Percentiles rank a stretch among this genome's conserved stretches.
These are phyloP conservation scores for Epinotia ramella DNA, from an alignment of 2,888 invertebrate genomes.

Conservation along the genomic window DNA sequence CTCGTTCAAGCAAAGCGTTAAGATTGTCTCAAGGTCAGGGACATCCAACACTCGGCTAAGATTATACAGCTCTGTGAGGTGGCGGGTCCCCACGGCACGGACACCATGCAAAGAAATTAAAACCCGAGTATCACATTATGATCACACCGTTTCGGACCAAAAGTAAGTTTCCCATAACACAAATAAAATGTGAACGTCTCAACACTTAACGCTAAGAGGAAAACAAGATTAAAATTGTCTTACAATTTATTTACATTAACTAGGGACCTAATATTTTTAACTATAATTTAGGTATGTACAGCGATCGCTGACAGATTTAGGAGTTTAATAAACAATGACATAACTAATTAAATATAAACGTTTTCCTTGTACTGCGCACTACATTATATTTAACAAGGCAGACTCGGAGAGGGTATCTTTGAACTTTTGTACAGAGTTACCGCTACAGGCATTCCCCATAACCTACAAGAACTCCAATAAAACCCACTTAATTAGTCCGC, in stretches of 20 bases:
- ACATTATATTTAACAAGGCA: slow-evolving; percentile 29
- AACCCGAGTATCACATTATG: slow-evolving; percentile 42
- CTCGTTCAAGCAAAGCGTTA: slow-evolving; percentile 18
- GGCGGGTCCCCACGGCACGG: not conserved
- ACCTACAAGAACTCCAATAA: slow-evolving; percentile 16
- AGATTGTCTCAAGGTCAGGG: not conserved
- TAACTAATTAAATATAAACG: slow-evolving; percentile 9
- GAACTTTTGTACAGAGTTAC: slow-evolving; percentile 22
- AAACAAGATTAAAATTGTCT: slow-evolving; percentile 63
- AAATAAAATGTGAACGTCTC: slow-evolving; percentile 75
- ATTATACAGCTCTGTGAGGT: not conserved
- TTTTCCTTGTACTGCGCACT: slow-evolving; percentile 27
- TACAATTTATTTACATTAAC: slow-evolving; percentile 68
- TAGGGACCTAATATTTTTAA: slow-evolving; percentile 47
- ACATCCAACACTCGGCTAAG: not conserved
- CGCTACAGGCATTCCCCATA: slow-evolving; percentile 34
- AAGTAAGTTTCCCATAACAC: slow-evolving; percentile 63
- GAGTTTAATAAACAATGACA: slow-evolving; percentile 9
- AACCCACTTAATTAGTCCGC: slow-evolving; percentile 29
- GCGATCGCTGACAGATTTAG: slow-evolving; percentile 30
- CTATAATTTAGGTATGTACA: slow-evolving; percentile 42
- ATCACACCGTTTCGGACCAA: slow-evolving; percentile 49
- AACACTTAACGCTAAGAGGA: slow-evolving; percentile 71
- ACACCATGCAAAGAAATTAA: slow-evolving; percentile 11
- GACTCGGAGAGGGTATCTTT: slow-evolving; percentile 22